Base-by-base conservation (phyloP, 2,888 invertebrate species). In the Malthinus seriepunctatus region DNA sequence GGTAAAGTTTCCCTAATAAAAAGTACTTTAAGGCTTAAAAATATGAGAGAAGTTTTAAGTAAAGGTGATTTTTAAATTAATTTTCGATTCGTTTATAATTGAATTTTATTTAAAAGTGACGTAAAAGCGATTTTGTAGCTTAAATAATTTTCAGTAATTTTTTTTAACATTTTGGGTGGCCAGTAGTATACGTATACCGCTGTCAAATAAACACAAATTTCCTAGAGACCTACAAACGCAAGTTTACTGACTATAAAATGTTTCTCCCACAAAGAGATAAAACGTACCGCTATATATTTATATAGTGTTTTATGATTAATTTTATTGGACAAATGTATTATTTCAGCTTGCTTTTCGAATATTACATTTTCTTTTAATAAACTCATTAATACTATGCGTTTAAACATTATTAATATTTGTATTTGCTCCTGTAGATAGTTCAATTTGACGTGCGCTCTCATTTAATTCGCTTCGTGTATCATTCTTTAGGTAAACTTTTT, bases 11-110 rank as follows among this genome's bases (percentile, higher is more conserved):
- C 23, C 23, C 23, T 23, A 23, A 23, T 23, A 23, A 23, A 23
- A 46, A 56, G 62, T 52, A 56, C 58, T 58, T 62, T 62, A 58
- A 53, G 54, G 61, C 52, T 60, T 64, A 63, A 75, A 23, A 75
- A 74, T 76, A 76, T 76, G 73, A 71, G 73, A 73, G 74, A 76
- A 76, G 71, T 76, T 75, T 69, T 73, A 74, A 73, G 75, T 71
- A 60, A 73, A 71, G 67, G 69, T 76, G 76, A 76, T 75, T 69
- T 65, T 67, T 72, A 73, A 74, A 76, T 76, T 75, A 75, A 74
- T 74, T 76, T 68, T 62, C 66, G 71, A 70, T 70, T 69, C 60
- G 45, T 52, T 23, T 32, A 49, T 59, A 56, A 62, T 62, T 62
- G 57, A 62, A 62, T 62, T 58, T 62, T 56, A 48, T 6, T 42